These are phyloP conservation scores for Callopanchax toddi DNA, from an alignment of 2,113 vertebrate species.

Conservation along the genomic window DNA sequence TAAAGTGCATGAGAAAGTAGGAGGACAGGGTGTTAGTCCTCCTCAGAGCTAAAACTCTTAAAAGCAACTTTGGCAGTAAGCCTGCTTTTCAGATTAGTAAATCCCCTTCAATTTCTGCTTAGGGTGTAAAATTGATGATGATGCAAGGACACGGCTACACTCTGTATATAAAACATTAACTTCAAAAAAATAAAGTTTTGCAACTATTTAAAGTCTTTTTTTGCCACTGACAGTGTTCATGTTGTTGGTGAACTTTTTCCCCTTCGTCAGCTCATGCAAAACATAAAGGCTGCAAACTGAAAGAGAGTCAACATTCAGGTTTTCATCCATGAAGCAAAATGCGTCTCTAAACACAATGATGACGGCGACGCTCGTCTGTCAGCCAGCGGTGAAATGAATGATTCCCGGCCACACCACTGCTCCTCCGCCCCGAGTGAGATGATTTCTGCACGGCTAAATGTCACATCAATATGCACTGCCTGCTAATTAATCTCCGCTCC, in stretches of 20 bases:
- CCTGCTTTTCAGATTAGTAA: slow-evolving; percentile 14
- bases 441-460: slow-evolving; percentile 72
- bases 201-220: background rate
- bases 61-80: slow-evolving; percentile 5
- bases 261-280: background rate
- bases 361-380: slow-evolving; percentile 42
- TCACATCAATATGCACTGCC: slow-evolving; percentile 73
- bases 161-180: background rate
- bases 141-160: background rate
- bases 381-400: slow-evolving; percentile 50
- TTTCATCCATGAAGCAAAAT: slow-evolving; percentile 30
- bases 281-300: slow-evolving; percentile 17
- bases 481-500: slow-evolving; percentile 70
- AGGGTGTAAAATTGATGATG: background rate
- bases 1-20: background rate
- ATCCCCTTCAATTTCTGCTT: slow-evolving; percentile 1
- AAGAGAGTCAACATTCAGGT: slow-evolving; percentile 3
- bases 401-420: slow-evolving; percentile 46
- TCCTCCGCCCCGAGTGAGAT: slow-evolving; percentile 54
- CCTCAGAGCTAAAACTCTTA: slow-evolving; percentile 18
- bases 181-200: background rate
- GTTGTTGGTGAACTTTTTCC: background rate
- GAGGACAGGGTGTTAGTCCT: background rate
- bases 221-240: background rate
- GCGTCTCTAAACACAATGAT: slow-evolving; percentile 18